phyloP scores from a whole-genome alignment of 2,888 invertebrate genomes.

The Norana najaformis region DNA sequence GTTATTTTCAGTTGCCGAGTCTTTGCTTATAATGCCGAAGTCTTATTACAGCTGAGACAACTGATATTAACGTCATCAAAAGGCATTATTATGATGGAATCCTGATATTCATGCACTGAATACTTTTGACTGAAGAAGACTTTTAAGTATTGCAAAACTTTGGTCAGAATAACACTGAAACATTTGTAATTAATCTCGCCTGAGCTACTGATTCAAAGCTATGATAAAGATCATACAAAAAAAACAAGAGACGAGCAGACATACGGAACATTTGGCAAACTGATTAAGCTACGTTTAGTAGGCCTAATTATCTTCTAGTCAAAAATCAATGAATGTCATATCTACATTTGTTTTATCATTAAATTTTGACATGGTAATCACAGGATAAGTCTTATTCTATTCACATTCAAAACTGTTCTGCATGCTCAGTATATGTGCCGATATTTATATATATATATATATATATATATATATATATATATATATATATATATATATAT shows the following conservation, averaged over 20 bases:
- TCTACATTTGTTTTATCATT: not conserved
- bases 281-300: not conserved
- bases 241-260: not conserved
- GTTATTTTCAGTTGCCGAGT: slow-evolving; percentile 23
- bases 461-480: not conserved
- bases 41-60: slow-evolving; percentile 14
- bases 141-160: not conserved
- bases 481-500: not conserved
- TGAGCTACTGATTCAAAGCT: not conserved
- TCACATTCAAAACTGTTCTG: not conserved
- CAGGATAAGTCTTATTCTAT: not conserved
- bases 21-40: not conserved
- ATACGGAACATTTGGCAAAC: not conserved
- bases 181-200: not conserved
- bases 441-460: no score
- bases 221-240: not conserved
- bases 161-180: not conserved
- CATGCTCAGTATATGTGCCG: no score
- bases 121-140: not conserved
- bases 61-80: not conserved
- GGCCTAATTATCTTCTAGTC: not conserved
- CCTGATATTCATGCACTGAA: not conserved
- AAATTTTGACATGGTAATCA: not conserved
- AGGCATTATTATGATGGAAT: not conserved
- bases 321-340: not conserved